Evolutionary conservation across 35 echinoderm and acorn worm genomes (phyloP).

Genomic region (Diadema setosum): DNA sequence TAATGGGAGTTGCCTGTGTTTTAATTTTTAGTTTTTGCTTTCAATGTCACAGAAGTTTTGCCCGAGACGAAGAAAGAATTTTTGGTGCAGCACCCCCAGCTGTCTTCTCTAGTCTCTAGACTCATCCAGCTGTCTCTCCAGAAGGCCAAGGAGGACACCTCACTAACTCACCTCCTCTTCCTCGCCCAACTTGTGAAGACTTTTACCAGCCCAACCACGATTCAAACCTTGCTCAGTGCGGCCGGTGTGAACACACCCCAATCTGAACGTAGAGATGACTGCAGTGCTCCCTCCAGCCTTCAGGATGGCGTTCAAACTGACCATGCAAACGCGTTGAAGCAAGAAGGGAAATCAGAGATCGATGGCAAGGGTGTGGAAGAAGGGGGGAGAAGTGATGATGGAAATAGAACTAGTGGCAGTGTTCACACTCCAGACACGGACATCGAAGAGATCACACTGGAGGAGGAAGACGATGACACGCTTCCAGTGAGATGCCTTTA

Average conservation of each 20-base stretch:
- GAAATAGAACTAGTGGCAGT: neutral
- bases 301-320: neutral
- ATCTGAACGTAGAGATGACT: no score
- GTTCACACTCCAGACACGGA: neutral
- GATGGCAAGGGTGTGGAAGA: no score
- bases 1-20: no score
- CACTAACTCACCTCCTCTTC: neutral
- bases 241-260: neutral
- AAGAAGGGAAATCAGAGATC: neutral
- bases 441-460: neutral
- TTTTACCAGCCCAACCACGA: neutral
- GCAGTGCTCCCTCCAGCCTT: neutral
- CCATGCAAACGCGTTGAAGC: neutral
- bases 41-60: no score
- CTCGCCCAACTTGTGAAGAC: neutral
- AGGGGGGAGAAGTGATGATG: no score
- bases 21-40: no score
- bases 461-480: neutral
- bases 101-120: neutral
- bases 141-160: neutral
- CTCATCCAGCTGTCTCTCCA: neutral
- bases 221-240: neutral
- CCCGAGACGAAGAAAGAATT: no score
- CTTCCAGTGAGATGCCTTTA: constrained; percentile 18
- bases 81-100: neutral